A percentile compares a stretch with the other conserved stretches of the same genome.
These are phyloP conservation scores for Drosophila pruinosa DNA, from an alignment of 1,140 invertebrate species.

Conservation along the genomic window DNA sequence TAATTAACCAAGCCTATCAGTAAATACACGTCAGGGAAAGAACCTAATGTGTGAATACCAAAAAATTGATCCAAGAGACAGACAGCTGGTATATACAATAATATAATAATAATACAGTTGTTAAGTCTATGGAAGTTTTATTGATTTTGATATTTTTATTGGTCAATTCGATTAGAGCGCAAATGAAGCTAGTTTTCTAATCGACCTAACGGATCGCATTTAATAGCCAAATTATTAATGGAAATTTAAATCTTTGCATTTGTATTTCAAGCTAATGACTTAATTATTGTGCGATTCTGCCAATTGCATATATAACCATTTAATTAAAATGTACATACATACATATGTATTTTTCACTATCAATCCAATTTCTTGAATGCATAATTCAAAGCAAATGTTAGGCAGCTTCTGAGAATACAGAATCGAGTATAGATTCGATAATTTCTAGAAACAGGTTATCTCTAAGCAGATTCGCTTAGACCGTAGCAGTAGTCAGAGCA, in stretches of 20 bases:
- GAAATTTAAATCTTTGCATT: neutral
- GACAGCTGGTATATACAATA: no score
- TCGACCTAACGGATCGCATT: neutral
- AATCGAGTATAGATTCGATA: constrained; percentile 10
- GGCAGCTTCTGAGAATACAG: neutral
- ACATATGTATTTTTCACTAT: neutral
- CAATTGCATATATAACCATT: neutral
- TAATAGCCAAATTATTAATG: neutral
- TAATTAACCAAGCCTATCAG: no score
- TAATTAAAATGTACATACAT: neutral
- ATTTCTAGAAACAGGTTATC: constrained; percentile 22
- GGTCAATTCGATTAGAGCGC: no score
- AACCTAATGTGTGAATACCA: neutral
- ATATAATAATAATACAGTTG: no score
- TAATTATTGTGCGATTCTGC: neutral
- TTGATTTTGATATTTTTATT: no score
- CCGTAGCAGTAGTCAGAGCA: neutral
- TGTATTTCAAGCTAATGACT: neutral
- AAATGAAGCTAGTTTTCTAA: neutral
- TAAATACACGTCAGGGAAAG: no score
- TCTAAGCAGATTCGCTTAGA: neutral
- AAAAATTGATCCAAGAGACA: neutral
- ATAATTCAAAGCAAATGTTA: constrained; percentile 2
- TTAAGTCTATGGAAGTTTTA: no score
- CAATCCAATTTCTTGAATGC: constrained; percentile 12